Evolutionary conservation across 2,797 vertebrate genomes (phyloP), one percentile per base, ranked within the genome.

Genomic region (Allobates femoralis): DNA sequence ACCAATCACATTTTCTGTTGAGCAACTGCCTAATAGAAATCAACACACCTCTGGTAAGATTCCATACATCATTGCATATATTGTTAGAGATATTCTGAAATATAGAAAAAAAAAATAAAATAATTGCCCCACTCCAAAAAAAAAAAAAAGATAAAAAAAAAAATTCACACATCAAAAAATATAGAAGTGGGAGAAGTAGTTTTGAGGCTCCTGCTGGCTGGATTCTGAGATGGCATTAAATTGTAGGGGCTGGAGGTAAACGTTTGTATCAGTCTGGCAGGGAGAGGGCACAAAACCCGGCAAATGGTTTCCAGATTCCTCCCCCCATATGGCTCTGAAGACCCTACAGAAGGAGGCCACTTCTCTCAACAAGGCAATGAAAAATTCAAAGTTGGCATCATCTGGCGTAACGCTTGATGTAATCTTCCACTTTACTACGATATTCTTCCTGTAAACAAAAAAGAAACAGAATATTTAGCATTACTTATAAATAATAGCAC

Each of bases 331-430:
- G 81, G 74, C 83, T 81, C 83, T 77, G 83, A 60, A 81, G 71
- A 88, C 78, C 51, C 71, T 64, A 64, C 55, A 75, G 71, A 88
- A 67, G 69, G 19, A 62, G 82, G 78, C 71, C 55, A 30, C 32
- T 75, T 76, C 58, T 77, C 87, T 66, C 50, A 55, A 80, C 30
- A 81, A 82, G 82, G 58, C 77, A 34, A 76, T 69, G 78, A 28
- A 7, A 88, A 60, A 56, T 74, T 69, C 30, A 74, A 81, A 66
- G 21, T 30, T 60, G 83, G 55, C 95, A 98, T 99, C 97, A 99
- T 99, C 98, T 99, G 87, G 98, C 97, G 0, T 98, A 99, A 90
- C 94, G 95, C 92, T 96, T 97, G 93, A 99, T 99, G 96, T 98
- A 99, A 94, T 99, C 98, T 88, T 99, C 97, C 93, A 99, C 98